phyloP scores from a whole-genome alignment of 2,797 vertebrate species.

The Sparus aurata region DNA sequence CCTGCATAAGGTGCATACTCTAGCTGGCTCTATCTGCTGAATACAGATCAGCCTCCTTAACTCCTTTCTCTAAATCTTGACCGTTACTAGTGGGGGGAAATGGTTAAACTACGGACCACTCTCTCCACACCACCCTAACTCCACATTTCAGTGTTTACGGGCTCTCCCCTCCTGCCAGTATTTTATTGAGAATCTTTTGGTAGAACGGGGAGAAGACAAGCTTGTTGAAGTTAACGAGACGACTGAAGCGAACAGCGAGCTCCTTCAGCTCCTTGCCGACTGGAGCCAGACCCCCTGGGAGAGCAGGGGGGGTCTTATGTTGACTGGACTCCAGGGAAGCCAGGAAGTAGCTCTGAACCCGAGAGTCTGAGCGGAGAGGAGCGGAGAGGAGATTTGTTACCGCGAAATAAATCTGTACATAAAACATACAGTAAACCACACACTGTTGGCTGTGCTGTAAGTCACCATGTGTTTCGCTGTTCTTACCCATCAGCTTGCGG shows the following conservation, averaged over 20 bases:
- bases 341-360: conserved; percentile 91
- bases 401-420: not conserved
- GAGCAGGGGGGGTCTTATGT: conserved; percentile 84
- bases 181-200: conserved; percentile 89
- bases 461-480: not conserved
- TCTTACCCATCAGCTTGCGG: conserved; percentile 92
- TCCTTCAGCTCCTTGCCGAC: conserved; percentile 93
- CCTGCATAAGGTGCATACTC: conserved; percentile 25
- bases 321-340: conserved; percentile 88
- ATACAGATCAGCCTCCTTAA: conserved; percentile 30
- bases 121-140: not conserved
- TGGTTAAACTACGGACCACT: conserved; percentile 8
- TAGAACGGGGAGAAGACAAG: conserved; percentile 97
- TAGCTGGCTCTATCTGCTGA: not conserved
- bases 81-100: conserved; percentile 19
- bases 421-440: not conserved
- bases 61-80: conserved; percentile 32
- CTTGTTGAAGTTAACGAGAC: conserved; percentile 97
- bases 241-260: conserved; percentile 89
- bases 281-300: conserved; percentile 92
- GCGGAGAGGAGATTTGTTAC: conserved; percentile 30
- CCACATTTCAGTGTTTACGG: conserved; percentile 40
- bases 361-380: conserved; percentile 85
- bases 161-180: conserved; percentile 76
- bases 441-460: not conserved